phyloP scores from a whole-genome alignment of 2,797 vertebrate species.

The Onychomys torridus region DNA sequence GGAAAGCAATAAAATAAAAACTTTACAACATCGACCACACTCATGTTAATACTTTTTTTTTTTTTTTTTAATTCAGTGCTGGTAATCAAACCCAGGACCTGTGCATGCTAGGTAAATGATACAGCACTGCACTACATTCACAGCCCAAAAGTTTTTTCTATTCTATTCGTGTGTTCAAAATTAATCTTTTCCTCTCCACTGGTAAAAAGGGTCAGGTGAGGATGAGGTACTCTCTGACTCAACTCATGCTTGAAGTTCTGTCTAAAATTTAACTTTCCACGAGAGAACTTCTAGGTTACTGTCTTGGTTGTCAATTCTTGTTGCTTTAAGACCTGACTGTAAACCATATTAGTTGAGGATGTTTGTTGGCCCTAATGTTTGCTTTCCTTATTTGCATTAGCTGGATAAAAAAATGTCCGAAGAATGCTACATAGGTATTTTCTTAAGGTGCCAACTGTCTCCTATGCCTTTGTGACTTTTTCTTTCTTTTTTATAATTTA shows the following conservation, averaged over 20 bases:
- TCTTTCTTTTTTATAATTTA: not conserved
- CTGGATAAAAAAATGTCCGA: not conserved
- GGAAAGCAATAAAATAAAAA: constrained; percentile 25
- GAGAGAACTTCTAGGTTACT: not conserved
- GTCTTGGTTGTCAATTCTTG: not conserved
- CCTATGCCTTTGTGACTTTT: not conserved
- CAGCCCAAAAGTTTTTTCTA: not conserved
- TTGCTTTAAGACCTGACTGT: not conserved
- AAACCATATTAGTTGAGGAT: not conserved
- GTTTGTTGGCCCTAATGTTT: not conserved
- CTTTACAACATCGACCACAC: not conserved
- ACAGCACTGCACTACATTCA: not conserved
- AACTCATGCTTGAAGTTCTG: constrained; percentile 4
- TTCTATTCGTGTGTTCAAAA: not conserved
- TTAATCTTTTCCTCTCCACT: not conserved
- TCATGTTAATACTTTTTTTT: not conserved
- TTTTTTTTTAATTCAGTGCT: no score
- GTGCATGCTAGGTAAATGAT: no score
- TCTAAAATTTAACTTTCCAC: constrained; percentile 55
- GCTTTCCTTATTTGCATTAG: not conserved
- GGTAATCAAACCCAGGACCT: not conserved
- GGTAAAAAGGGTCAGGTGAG: not conserved
- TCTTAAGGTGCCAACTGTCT: not conserved
- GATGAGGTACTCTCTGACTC: not conserved
- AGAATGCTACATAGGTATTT: not conserved